Evolutionary conservation across 1,140 invertebrate species (phyloP).

Genomic region (Sycophaga agraensis): DNA sequence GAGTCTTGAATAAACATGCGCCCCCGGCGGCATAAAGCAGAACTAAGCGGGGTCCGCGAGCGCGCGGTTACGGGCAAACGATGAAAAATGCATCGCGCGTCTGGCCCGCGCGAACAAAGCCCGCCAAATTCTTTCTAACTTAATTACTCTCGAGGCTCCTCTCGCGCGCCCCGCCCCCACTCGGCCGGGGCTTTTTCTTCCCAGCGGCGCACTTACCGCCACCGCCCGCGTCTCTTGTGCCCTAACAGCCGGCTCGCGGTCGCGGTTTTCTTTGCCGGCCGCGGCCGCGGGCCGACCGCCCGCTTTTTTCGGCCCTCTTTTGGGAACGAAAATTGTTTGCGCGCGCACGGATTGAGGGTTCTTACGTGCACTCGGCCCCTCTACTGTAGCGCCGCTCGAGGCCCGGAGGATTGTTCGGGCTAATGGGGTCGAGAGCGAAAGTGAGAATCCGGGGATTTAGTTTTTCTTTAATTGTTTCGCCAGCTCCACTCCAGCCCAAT

Average conservation of each 20-base stretch:
- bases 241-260: neutral
- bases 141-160: constrained; percentile 45
- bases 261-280: neutral
- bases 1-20: constrained; percentile 56
- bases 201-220: constrained; percentile 18
- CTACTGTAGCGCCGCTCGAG: no score
- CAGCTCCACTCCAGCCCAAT: no score
- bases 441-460: no score
- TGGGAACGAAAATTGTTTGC: constrained; percentile 18
- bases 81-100: constrained; percentile 49
- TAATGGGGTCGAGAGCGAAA: no score
- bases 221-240: constrained; percentile 12
- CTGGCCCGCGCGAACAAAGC: constrained; percentile 36
- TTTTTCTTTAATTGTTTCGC: no score
- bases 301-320: neutral
- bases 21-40: constrained; percentile 36
- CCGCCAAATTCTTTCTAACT: constrained; percentile 47
- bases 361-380: constrained; percentile 3
- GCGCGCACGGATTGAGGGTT: constrained; percentile 15
- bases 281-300: no score
- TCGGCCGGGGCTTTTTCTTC: constrained; percentile 22
- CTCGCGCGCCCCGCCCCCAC: no score
- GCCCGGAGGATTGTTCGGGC: neutral
- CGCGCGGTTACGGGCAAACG: constrained; percentile 46
- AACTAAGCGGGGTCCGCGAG: constrained; percentile 36